Percentiles rank a stretch among this genome's conserved stretches.
Evolutionary conservation across 2,888 invertebrate species (phyloP).

Genomic region (Zonitis immaculata): DNA sequence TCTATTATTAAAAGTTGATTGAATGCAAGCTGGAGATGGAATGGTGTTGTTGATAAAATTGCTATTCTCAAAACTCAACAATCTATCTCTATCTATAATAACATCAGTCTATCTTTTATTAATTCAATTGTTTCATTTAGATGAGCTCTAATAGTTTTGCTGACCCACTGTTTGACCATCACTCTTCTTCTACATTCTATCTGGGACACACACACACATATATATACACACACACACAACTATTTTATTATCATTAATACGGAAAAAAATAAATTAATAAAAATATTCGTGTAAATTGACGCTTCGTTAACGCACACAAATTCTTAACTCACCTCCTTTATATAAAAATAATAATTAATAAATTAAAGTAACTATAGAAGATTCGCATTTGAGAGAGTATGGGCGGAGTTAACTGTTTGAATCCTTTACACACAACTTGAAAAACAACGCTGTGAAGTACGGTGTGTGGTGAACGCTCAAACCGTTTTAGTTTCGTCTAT

Average conservation of each 20-base stretch:
- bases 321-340: conserved; percentile 2
- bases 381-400: too few species aligned
- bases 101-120: not conserved
- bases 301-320: conserved; percentile 3
- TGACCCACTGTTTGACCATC: conserved; percentile 46
- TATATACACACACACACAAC: conserved; percentile 1
- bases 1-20: not conserved
- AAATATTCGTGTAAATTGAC: too few species aligned
- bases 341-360: too few species aligned
- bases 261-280: too few species aligned
- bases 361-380: too few species aligned
- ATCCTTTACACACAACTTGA: too few species aligned
- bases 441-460: too few species aligned
- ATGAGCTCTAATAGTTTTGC: conserved; percentile 46
- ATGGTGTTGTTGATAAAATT: not conserved
- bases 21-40: not conserved
- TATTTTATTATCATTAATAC: too few species aligned
- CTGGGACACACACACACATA: conserved; percentile 27
- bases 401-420: too few species aligned
- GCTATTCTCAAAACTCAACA: not conserved
- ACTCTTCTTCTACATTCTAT: conserved; percentile 23
- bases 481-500: too few species aligned
- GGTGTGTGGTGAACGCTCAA: too few species aligned
- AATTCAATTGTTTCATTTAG: conserved; percentile 22
- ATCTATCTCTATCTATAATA: not conserved